Conservation (phyloP, 2,888 invertebrate genomes). For the Cataglyphis cursor region DNA sequence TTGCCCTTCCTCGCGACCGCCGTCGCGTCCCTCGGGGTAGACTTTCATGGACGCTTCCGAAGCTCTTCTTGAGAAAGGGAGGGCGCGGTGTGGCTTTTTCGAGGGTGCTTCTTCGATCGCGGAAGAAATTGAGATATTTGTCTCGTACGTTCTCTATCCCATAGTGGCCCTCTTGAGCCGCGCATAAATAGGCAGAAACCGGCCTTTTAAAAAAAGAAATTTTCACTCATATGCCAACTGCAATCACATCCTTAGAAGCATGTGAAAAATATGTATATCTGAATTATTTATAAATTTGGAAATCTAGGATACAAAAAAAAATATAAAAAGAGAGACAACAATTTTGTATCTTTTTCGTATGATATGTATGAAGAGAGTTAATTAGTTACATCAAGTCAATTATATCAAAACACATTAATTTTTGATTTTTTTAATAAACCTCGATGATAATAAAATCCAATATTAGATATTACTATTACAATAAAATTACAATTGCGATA, state of each 20-base stretch:
- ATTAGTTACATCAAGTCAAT: not conserved
- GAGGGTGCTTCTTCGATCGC: slow-evolving; percentile 28
- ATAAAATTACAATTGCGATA: not conserved
- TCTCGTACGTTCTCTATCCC: slow-evolving; percentile 69
- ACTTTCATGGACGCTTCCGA: slow-evolving; percentile 57
- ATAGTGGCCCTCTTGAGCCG: slow-evolving; percentile 19
- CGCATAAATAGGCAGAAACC: slow-evolving; percentile 44
- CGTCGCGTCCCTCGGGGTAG: slow-evolving; percentile 40
- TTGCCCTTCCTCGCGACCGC: slow-evolving; percentile 48
- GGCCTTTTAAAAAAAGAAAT: slow-evolving; percentile 47
- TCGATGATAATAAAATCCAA: not conserved
- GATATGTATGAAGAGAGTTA: not conserved
- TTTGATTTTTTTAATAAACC: not conserved
- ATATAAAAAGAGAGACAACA: not conserved
- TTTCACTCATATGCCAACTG: slow-evolving; percentile 32
- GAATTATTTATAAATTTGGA: not conserved
- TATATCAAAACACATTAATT: not conserved
- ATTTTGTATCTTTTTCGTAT: not conserved
- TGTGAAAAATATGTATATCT: slow-evolving; percentile 5
- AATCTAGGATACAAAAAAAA: not conserved
- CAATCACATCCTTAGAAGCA: not conserved
- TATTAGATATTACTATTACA: not conserved
- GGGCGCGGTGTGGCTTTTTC: slow-evolving; percentile 15
- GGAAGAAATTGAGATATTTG: slow-evolving; percentile 74
- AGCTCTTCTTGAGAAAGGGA: slow-evolving; percentile 35